Base-by-base conservation (phyloP, 2,888 invertebrate species). In the Eustalomyia histrio region DNA sequence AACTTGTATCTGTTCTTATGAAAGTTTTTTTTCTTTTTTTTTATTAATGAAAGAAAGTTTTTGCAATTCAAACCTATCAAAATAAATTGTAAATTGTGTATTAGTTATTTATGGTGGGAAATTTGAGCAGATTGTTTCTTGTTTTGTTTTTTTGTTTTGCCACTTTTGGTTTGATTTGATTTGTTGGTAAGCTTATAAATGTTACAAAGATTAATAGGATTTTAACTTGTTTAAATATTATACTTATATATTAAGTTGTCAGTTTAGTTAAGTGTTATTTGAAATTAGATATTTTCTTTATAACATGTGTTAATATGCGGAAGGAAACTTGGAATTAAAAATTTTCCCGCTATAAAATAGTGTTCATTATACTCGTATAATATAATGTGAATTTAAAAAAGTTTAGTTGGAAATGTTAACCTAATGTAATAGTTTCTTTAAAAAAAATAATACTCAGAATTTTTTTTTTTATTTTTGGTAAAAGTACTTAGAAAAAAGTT, bases 31-130 rank as follows among this genome's bases (percentile, higher is more conserved):
- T 61, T 61, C 14, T 43, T 33, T 52, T 33, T 14, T 33, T 29
- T 65, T 73, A 69, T 76, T 76, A 80, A 80, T 73, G 58, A 58
- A 80, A 73, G 80, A 80, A 76, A 80, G 80, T 80, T 60, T 65
- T 67, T 47, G 64, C 80, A 80, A 67, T 72, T 47, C 67, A 61
- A 68, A 72, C 52, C 53, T 68, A 73, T 76, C 67, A 68, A 72
- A 72, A 75, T 64, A 73, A 63, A 79, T 72, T 53, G 39, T 64
- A 58, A 63, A 63, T n/a, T 65, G 18, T 58, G 10, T 53, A 24
- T 63, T 63, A 18, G 14, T 68, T 24, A 58, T 68, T 76, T 60
- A 78, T 72, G 65, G 76, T 80, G 80, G 68, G 80, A 72, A 80
- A 80, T 72, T 64, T 80, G 57, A 75, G 61, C 39, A 57, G 18